Conservation (phyloP, 2,113 vertebrate species). For the Varanus komodoensis region DNA sequence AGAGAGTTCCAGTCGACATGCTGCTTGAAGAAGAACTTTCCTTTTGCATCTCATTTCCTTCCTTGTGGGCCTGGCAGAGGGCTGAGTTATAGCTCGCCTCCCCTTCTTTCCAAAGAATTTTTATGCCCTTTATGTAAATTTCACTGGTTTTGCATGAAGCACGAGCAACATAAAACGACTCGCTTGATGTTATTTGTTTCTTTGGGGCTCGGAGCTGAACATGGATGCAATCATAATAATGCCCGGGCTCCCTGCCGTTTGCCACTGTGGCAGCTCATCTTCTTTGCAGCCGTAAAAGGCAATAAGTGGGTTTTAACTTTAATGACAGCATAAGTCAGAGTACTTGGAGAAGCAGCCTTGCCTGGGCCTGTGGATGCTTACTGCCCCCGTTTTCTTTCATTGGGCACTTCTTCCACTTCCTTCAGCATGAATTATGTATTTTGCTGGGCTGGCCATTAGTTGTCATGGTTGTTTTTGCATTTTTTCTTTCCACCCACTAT, state of each 20-base stretch:
- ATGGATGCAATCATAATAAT: background rate
- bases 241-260: background rate
- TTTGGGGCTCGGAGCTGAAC: background rate
- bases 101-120: background rate
- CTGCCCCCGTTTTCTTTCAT: rapidly evolving
- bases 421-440: background rate
- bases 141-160: background rate
- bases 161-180: background rate
- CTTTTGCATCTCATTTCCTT: background rate
- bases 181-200: background rate
- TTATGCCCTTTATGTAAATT: constrained; percentile 4
- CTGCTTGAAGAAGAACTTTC: background rate
- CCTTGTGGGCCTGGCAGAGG: no score
- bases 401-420: background rate
- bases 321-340: background rate
- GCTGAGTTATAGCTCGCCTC: background rate
- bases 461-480: background rate
- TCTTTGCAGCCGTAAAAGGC: background rate
- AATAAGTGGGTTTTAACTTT: background rate
- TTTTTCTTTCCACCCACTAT: background rate
- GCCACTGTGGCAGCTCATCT: background rate
- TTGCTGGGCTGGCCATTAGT: background rate
- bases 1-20: background rate
- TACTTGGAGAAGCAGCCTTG: rapidly evolving
- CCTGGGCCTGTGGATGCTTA: background rate